Conservation (phyloP, 2,888 invertebrate species). For the Aspidapion aeneum region DNA sequence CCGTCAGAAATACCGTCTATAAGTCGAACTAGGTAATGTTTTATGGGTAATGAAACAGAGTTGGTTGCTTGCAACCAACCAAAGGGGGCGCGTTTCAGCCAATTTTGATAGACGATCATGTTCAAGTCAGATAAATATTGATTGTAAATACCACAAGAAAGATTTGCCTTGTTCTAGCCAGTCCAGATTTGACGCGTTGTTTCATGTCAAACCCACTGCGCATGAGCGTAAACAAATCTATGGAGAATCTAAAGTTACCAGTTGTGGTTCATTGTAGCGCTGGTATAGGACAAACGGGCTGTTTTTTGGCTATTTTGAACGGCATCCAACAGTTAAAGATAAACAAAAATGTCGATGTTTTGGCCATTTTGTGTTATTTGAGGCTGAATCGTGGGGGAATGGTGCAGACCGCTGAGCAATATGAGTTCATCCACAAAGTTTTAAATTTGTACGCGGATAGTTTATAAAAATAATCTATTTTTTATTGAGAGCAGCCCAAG, state of each 20-base stretch:
- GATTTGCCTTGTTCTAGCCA: background rate
- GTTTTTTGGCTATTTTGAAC: constrained; percentile 83
- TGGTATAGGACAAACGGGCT: constrained; percentile 88
- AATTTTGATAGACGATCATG: background rate
- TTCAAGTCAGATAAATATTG: background rate
- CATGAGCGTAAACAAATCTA: constrained; percentile 32
- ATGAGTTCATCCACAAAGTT: constrained; percentile 88
- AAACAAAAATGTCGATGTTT: constrained; percentile 70
- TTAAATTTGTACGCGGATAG: constrained; percentile 66
- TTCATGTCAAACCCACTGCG: background rate
- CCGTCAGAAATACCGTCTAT: background rate
- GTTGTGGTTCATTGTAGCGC: constrained; percentile 82
- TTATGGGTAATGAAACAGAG: background rate
- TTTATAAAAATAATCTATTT: too few species aligned
- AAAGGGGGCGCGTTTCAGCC: background rate
- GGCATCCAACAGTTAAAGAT: constrained; percentile 74
- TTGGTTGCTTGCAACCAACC: background rate
- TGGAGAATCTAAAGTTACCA: constrained; percentile 48
- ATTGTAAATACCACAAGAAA: background rate
- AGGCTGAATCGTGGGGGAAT: constrained; percentile 88
- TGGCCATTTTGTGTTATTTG: constrained; percentile 88
- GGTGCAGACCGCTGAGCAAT: constrained; percentile 95
- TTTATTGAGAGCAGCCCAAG: too few species aligned
- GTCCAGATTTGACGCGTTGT: background rate
- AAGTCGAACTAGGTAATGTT: background rate